These are phyloP conservation scores for Aplochiton taeniatus DNA, from an alignment of 2,797 vertebrate species.

Conservation along the genomic window DNA sequence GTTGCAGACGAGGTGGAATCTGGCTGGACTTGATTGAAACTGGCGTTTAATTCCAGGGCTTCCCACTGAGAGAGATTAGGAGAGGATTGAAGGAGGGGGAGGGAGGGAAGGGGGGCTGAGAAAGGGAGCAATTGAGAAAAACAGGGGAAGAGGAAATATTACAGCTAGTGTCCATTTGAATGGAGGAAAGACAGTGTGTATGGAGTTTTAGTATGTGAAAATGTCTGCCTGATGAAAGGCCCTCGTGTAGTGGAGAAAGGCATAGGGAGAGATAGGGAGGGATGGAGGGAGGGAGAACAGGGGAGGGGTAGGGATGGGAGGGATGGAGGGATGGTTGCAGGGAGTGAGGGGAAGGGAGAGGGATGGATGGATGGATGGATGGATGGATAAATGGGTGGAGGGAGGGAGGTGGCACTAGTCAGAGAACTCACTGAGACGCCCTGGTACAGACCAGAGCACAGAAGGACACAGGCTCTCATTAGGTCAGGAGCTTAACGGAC, in stretches of 20 bases:
- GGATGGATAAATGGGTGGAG: background rate
- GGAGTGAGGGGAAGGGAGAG: constrained; percentile 12
- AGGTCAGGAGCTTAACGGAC: too few relatives aligned
- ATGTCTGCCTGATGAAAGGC: too few relatives aligned
- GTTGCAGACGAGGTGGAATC: constrained; percentile 60
- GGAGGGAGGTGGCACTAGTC: background rate
- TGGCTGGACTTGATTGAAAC: constrained; percentile 74
- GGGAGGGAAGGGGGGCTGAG: constrained; percentile 1
- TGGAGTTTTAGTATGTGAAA: too few relatives aligned
- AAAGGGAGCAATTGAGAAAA: constrained; percentile 29
- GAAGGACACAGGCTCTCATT: background rate
- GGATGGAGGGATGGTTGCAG: constrained; percentile 9
- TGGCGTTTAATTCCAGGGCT: constrained; percentile 68
- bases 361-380: background rate
- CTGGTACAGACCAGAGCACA: background rate
- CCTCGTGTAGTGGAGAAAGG: constrained; percentile 21
- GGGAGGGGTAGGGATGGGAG: constrained; percentile 35
- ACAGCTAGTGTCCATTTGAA: too few relatives aligned
- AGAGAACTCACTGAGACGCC: background rate
- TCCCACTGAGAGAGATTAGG: constrained; percentile 63
- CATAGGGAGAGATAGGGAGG: constrained; percentile 28
- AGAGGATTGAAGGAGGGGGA: constrained; percentile 27
- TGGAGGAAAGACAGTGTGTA: too few relatives aligned
- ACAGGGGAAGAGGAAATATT: background rate
- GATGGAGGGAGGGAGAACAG: background rate